Base-by-base conservation (phyloP, 2,113 vertebrate species). In the Cervus canadensis region DNA sequence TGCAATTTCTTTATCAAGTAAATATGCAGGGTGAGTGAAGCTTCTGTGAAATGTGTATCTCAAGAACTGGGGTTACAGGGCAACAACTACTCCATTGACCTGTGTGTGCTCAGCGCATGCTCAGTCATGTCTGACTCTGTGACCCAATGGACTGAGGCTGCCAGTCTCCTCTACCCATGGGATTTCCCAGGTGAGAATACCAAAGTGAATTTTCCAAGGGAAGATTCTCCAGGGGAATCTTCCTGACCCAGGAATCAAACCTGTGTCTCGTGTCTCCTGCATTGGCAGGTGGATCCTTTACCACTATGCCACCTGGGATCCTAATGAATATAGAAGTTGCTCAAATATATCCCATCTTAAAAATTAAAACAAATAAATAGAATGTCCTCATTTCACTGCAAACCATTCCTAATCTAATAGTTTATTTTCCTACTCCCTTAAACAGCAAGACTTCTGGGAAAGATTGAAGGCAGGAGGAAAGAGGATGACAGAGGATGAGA, bases 91-190 rank as follows among this genome's bases (percentile, higher is more conserved):
- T 11, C 28, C 14, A 48, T 48, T 78, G 74, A 45, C 4, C 40
- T 45, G 1, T 2, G 2, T 40, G 67, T 40, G 2, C 67, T 40
- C 36, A 36, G 36, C 36, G 36, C 36, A 36, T 36, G 36, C 36
- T 36, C 67, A 40, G 21, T 74, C 11, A 25, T 40, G 5, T 40
- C 36, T 74, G 67, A 40, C 21, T 25, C 10, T 23, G 67, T 40
- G 4, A 74, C 21, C 36, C 5, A 12, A 3, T 25, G 67, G 19
- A 1, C 67, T 74, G 21, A 40, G 40, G 36, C 21, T 0, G 0
- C 36, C 36, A 25, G 36, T 12, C 67, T 74, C 17, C 64, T 71
- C 67, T 25, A 7, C 3, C 36, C 67, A 74, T 25, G 5, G 5
- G 36, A 40, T 40, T 13, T 74, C 36, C 67, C n/a, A 74, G 67